Evolutionary conservation across 2,888 invertebrate species (phyloP), one percentile per base, ranked within the genome.

Genomic region (Carabus problematicus): DNA sequence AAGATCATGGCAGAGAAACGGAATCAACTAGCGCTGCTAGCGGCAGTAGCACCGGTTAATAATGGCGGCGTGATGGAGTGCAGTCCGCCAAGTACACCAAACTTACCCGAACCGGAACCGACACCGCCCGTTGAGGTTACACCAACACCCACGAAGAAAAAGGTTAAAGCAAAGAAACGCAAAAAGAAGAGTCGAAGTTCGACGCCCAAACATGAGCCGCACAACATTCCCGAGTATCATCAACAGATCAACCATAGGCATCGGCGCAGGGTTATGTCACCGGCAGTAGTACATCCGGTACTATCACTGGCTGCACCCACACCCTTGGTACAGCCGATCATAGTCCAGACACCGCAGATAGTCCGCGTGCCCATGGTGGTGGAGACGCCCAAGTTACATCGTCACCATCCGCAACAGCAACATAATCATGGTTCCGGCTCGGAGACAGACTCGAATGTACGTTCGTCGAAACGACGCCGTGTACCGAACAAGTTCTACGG

Each of bases 401-500:
- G 6, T 29, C 29, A 29, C 3, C 29, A 29, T 2, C 29, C 2
- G 29, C 74, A 29, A 80, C 81, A 72, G 79, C 82, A 55, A 78
- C 79, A 16, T 61, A 73, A 76, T 4, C 73, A 76, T 3, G 79
- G 77, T 8, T 78, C 79, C 64, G 82, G 84, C 47, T 84, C 84
- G 8, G 87, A 87, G 75, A 82, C 84, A 4, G 91, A 91, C 75
- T 88, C 82, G 14, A 91, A 89, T 73, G 77, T 81, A 77, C 84
- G 93, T 43, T 88, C 89, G 1, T 94, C 94, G 0, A 93, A 94
- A 80, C 86, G 94, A 70, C 86, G 92, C 75, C 83, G 94, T 47
- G 89, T 93, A 39, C 94, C 93, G 0, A 94, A 94, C 77, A 91
- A 90, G 77, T 94, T 94, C 79, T 94, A 94, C 77, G 94, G 94